phyloP scores from a whole-genome alignment of 1,140 invertebrate genomes.

The Vanessa atalanta region DNA sequence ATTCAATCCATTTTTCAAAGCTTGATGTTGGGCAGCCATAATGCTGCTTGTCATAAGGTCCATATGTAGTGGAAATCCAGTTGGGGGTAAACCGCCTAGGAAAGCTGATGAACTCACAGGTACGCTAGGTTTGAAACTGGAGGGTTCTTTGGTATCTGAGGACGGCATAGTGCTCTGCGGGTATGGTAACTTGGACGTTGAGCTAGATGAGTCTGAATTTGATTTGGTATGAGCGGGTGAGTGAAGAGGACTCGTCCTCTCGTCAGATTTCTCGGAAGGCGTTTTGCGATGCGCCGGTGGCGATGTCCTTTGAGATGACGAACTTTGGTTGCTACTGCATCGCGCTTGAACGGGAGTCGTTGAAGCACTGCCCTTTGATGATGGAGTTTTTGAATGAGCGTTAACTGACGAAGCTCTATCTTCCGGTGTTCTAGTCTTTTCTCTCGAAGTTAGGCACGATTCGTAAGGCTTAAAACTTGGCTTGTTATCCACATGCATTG shows the following conservation, averaged over 20 bases:
- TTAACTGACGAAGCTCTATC: constrained; percentile 75
- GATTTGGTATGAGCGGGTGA: constrained; percentile 75
- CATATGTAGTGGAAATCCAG: constrained; percentile 84
- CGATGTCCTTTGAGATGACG: constrained; percentile 82
- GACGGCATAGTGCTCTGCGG: constrained; percentile 81
- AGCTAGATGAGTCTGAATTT: constrained; percentile 65
- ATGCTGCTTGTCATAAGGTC: constrained; percentile 87
- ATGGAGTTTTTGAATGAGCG: constrained; percentile 82
- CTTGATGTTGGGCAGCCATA: constrained; percentile 86
- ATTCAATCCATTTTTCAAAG: constrained; percentile 85
- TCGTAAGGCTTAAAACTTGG: constrained; percentile 88
- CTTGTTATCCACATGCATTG: constrained; percentile 80
- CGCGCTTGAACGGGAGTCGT: constrained; percentile 78
- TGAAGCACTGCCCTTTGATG: constrained; percentile 75
- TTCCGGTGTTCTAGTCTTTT: constrained; percentile 83
- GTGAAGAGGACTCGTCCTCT: constrained; percentile 75
- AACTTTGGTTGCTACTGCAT: constrained; percentile 84
- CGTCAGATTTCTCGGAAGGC: constrained; percentile 77
- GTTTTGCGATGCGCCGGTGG: constrained; percentile 79
- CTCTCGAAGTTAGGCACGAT: constrained; percentile 81
- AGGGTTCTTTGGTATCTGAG: constrained; percentile 84
- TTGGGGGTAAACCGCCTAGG: constrained; percentile 79
- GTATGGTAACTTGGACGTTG: constrained; percentile 79
- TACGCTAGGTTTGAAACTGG: constrained; percentile 84
- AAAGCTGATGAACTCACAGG: constrained; percentile 81